Conservation (phyloP, 2,888 invertebrate species). For the Leptarthrus brevirostris region DNA sequence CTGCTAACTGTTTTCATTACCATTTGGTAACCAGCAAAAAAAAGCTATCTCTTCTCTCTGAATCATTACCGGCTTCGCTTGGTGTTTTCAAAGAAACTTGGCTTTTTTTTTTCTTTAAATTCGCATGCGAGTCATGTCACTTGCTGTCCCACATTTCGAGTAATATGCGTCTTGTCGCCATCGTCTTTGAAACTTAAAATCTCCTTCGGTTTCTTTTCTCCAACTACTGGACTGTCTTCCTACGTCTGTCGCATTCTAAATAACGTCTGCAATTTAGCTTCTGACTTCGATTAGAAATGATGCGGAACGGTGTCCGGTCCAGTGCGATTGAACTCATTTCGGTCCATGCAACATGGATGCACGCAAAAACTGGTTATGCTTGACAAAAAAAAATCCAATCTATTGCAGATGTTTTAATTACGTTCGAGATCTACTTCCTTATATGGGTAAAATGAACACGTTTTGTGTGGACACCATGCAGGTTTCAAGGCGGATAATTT, state of each 20-base stretch:
- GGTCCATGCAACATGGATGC: background rate
- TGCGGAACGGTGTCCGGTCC: conserved; percentile 34
- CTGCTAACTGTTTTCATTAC: conserved; percentile 25
- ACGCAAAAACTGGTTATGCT: conserved; percentile 6
- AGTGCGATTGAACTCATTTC: conserved; percentile 5
- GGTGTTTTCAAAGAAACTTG: too few relatives aligned
- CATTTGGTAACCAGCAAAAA: too few relatives aligned
- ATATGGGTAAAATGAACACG: background rate
- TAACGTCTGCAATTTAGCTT: conserved; percentile 9
- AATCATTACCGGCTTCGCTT: too few relatives aligned
- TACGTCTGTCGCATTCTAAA: background rate
- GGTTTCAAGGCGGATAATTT: conserved; percentile 15
- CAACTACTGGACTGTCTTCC: conserved; percentile 1
- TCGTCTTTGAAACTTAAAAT: too few relatives aligned
- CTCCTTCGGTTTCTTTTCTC: background rate
- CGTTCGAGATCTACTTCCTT: background rate
- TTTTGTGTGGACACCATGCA: background rate
- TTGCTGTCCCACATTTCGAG: conserved; percentile 32
- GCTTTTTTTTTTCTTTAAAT: background rate
- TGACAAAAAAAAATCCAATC: conserved; percentile 6
- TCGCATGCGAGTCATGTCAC: conserved; percentile 6
- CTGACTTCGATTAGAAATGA: conserved; percentile 22
- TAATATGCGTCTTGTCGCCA: background rate
- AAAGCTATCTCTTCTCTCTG: too few relatives aligned
- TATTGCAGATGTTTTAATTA: conserved; percentile 25